Conservation (phyloP, 2,888 invertebrate species). For the Rosalia funebris region DNA sequence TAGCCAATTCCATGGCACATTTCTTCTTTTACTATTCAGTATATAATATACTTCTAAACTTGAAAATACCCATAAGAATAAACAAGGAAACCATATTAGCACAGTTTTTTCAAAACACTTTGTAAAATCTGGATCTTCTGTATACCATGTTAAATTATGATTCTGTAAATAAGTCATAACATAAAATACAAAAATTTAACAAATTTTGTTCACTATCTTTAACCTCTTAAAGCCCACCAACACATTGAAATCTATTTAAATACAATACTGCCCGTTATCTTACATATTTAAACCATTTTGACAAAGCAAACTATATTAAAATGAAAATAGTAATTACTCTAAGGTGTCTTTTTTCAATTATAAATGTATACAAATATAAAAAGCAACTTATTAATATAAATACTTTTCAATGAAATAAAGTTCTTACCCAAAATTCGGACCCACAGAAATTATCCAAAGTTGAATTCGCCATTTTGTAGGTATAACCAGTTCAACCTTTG, state of each 20-base stretch:
- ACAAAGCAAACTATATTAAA: too few species aligned
- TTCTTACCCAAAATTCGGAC: conserved; percentile 82
- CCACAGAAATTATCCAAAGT: conserved; percentile 81
- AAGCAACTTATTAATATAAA: not conserved
- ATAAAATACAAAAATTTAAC: too few species aligned
- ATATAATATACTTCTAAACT: conserved; percentile 81
- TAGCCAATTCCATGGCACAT: conserved; percentile 81
- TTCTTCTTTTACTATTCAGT: conserved; percentile 77
- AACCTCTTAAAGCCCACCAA: too few species aligned
- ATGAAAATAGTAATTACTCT: not conserved
- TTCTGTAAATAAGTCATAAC: conserved; percentile 71
- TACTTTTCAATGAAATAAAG: conserved; percentile 18
- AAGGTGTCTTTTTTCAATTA: too few species aligned
- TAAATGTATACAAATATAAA: not conserved
- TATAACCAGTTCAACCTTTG: conserved; percentile 18
- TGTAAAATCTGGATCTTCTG: conserved; percentile 83
- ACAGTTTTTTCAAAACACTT: conserved; percentile 92
- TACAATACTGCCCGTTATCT: too few species aligned
- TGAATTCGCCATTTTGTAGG: conserved; percentile 61
- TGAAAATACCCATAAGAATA: conserved; percentile 82
- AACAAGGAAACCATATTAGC: conserved; percentile 88
- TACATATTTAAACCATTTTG: too few species aligned
- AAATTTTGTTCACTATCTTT: too few species aligned
- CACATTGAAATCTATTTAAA: too few species aligned
- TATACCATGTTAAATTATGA: conserved; percentile 79